These are phyloP conservation scores for Chunga burmeisteri DNA, from an alignment of 2,113 vertebrate species.

Conservation along the genomic window DNA sequence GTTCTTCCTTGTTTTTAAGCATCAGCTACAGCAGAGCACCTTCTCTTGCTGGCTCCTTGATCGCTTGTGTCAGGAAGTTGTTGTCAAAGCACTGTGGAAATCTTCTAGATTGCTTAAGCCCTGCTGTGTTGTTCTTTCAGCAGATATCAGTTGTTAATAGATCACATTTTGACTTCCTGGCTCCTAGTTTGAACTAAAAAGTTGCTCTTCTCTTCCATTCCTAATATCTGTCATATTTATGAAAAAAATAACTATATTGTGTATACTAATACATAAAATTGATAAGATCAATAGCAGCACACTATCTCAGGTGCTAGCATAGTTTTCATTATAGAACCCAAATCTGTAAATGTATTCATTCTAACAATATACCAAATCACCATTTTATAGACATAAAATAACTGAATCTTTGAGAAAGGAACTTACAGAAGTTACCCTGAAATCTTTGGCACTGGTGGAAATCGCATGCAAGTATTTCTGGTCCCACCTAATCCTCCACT, in stretches of 20 bases:
- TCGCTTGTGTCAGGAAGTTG: background rate
- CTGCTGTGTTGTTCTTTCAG: background rate
- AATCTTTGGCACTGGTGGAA: background rate
- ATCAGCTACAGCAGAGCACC: background rate
- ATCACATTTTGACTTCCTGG: background rate
- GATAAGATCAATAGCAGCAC: background rate
- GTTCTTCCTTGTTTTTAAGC: background rate
- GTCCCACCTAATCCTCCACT: background rate
- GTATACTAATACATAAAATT: background rate
- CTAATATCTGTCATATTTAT: background rate
- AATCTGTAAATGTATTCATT: background rate
- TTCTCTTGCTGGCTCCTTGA: background rate
- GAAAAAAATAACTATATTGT: background rate
- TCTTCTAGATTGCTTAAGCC: background rate
- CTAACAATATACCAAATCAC: background rate
- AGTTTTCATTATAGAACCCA: background rate
- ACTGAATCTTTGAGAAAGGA: background rate
- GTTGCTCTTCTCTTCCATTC: background rate
- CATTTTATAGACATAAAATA: background rate
- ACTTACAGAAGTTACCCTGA: background rate
- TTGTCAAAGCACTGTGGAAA: background rate
- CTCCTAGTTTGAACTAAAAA: background rate
- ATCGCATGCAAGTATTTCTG: background rate
- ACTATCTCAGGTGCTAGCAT: background rate
- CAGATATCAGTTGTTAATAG: background rate